phyloP scores from a whole-genome alignment of 2,888 invertebrate species.

The Hemistola chrysoprasaria region DNA sequence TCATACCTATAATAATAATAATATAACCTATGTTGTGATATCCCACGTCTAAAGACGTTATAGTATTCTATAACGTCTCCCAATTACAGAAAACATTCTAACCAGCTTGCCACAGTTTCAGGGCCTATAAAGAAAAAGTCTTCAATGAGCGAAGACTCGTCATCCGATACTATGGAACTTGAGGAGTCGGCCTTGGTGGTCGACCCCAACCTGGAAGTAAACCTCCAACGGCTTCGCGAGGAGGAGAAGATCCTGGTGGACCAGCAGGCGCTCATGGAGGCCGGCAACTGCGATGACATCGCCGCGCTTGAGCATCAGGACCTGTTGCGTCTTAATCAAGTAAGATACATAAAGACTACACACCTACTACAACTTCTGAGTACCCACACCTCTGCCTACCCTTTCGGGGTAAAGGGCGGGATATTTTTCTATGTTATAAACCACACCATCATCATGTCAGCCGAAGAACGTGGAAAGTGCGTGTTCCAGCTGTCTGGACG shows the following conservation, averaged over 20 bases:
- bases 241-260: constrained; percentile 88
- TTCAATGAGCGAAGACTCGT: constrained; percentile 90
- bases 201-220: constrained; percentile 62
- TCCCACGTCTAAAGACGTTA: not conserved
- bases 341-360: constrained; percentile 33
- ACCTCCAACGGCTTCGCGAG: constrained; percentile 79
- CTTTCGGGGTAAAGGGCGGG: too few relatives aligned
- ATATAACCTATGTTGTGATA: too few relatives aligned
- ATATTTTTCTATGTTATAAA: too few relatives aligned
- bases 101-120: constrained; percentile 72
- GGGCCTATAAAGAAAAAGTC: constrained; percentile 96
- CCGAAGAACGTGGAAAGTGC: too few relatives aligned
- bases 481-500: too few relatives aligned
- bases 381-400: too few relatives aligned
- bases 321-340: constrained; percentile 65
- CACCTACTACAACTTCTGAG: too few relatives aligned
- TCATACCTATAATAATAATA: too few relatives aligned
- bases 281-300: constrained; percentile 63
- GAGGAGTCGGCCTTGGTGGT: constrained; percentile 91
- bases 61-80: not conserved
- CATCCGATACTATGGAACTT: constrained; percentile 96
- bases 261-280: constrained; percentile 88
- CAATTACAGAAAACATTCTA: too few relatives aligned
- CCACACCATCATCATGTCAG: too few relatives aligned
- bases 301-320: constrained; percentile 67